These are phyloP conservation scores for Ochotona curzoniae DNA, from an alignment of 2,113 vertebrate genomes.

Conservation along the genomic window DNA sequence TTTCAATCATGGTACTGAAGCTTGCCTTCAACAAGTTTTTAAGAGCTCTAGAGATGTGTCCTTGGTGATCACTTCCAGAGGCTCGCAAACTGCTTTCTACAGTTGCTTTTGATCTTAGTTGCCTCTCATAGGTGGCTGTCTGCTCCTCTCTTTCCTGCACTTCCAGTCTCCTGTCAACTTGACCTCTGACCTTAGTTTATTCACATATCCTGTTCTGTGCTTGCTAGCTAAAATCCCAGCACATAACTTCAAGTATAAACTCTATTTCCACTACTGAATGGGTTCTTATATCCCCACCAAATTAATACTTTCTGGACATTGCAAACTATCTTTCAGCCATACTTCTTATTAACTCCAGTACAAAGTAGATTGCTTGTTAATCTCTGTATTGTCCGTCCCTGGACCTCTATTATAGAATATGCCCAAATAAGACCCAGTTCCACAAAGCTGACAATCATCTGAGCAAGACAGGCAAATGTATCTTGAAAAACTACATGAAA, in stretches of 20 bases:
- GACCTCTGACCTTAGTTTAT: background rate
- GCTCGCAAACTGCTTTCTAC: background rate
- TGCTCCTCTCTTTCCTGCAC: background rate
- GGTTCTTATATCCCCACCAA: background rate
- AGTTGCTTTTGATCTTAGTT: background rate
- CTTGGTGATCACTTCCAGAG: background rate
- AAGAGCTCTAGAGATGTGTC: background rate
- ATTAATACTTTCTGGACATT: background rate
- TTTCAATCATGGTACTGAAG: background rate
- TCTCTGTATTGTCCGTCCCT: background rate
- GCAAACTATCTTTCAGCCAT: background rate
- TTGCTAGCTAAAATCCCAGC: background rate
- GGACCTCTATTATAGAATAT: background rate
- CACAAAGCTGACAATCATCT: background rate
- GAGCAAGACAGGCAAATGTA: background rate
- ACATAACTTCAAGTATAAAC: background rate
- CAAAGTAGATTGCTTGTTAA: background rate
- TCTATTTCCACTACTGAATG: background rate
- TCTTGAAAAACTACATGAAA: background rate
- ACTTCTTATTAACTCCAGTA: background rate
- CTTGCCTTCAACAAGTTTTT: background rate
- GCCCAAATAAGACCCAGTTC: background rate
- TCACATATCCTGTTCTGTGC: background rate
- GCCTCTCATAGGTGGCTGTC: background rate
- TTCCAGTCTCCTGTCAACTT: background rate